Conservation (phyloP, 2,113 vertebrate genomes). For the Spilogale gracilis region DNA sequence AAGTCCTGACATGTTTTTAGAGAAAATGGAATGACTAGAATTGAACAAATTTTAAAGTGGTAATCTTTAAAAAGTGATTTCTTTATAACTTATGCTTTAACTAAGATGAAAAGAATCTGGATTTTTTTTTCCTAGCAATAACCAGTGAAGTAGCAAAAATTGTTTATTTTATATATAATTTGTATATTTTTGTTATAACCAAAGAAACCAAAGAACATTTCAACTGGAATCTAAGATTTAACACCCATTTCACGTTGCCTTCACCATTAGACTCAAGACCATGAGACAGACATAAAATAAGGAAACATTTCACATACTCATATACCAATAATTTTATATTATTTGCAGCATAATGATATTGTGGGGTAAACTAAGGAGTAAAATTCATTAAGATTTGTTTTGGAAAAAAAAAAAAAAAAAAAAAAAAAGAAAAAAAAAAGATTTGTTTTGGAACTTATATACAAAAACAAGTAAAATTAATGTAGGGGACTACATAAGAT, state of each 20-base stretch:
- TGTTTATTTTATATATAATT: background rate
- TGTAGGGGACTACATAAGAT: background rate
- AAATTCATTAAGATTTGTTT: background rate
- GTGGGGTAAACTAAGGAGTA: background rate
- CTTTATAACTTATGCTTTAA: background rate
- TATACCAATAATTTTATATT: background rate
- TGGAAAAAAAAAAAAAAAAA: no score
- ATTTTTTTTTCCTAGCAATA: background rate
- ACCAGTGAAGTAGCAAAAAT: background rate
- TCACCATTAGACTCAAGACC: background rate
- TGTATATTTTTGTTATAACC: background rate
- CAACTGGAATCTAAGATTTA: background rate
- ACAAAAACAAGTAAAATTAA: background rate
- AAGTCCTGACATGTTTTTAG: background rate
- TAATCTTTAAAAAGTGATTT: conserved; percentile 2
- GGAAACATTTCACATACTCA: background rate
- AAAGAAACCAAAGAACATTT: background rate
- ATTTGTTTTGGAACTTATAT: background rate
- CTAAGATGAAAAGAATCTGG: background rate
- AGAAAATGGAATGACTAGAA: background rate
- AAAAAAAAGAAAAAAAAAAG: no score
- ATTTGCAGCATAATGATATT: background rate
- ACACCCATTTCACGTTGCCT: background rate
- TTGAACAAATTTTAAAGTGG: background rate
- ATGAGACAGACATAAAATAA: background rate